These are phyloP conservation scores for Lepus townsendii DNA, from an alignment of 2,797 vertebrate genomes.

Conservation along the genomic window DNA sequence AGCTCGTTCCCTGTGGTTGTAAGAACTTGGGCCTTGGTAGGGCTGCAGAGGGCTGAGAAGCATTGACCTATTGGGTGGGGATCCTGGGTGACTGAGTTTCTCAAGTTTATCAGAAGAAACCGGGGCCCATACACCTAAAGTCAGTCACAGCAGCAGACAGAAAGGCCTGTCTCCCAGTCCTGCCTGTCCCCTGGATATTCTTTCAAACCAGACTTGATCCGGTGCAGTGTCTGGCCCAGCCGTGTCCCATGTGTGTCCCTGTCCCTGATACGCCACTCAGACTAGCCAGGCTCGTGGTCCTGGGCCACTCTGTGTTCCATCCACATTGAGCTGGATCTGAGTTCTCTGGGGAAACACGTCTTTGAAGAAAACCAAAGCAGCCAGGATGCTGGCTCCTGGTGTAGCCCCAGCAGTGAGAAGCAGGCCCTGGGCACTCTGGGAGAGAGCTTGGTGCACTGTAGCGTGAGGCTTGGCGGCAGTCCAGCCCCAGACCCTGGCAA, in stretches of 20 bases:
- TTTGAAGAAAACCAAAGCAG: not conserved
- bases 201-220: not conserved
- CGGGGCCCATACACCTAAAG: too few relatives aligned
- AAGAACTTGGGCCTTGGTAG: not conserved
- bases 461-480: too few relatives aligned
- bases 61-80: not conserved
- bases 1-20: not conserved
- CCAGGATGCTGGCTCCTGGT: rapidly evolving
- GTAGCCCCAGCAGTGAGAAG: rapidly evolving
- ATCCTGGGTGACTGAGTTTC: not conserved
- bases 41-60: not conserved
- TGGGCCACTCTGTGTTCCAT: not conserved
- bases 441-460: not conserved
- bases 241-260: rapidly evolving
- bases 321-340: rapidly evolving
- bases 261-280: rapidly evolving
- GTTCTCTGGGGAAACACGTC: rapidly evolving
- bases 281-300: not conserved
- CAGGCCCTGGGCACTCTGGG: not conserved
- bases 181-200: not conserved
- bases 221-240: not conserved
- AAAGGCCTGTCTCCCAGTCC: not conserved
- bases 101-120: not conserved
- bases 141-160: not conserved
- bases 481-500: not conserved